Evolutionary conservation across 1,140 invertebrate species (phyloP).

Genomic region (Drosophila parabipectinata): DNA sequence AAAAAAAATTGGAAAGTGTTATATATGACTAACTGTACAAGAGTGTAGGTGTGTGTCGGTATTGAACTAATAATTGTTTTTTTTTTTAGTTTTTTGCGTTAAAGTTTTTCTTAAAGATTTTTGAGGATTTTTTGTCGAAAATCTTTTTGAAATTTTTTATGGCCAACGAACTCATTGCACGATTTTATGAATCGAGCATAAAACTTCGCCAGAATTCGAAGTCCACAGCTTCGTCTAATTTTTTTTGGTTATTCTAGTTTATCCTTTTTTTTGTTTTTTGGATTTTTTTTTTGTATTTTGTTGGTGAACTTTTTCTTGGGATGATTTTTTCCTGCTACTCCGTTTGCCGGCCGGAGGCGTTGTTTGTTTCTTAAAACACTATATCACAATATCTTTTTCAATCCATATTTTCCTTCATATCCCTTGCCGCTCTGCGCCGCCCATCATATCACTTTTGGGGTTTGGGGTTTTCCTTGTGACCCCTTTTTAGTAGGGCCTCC

Average conservation of each 20-base stretch:
- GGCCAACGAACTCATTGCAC: slow-evolving; percentile 68
- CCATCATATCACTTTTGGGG: slow-evolving; percentile 44
- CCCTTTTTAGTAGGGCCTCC: slow-evolving; percentile 89
- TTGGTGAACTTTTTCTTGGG: slow-evolving; percentile 4
- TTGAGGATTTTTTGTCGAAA: slow-evolving; percentile 13
- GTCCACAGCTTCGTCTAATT: slow-evolving; percentile 5
- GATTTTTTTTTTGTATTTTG: not conserved
- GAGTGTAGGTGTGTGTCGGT: slow-evolving; percentile 21
- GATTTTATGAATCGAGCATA: slow-evolving; percentile 82
- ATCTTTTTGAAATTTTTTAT: slow-evolving; percentile 25
- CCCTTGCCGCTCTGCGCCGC: slow-evolving; percentile 64
- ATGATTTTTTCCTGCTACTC: slow-evolving; percentile 24
- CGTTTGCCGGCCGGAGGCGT: slow-evolving; percentile 70
- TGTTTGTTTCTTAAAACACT: slow-evolving; percentile 67
- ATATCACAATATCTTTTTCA: slow-evolving; percentile 71
- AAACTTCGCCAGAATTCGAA: slow-evolving; percentile 78
- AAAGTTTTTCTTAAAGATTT: slow-evolving; percentile 20
- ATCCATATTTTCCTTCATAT: not conserved
- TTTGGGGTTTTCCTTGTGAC: not conserved
- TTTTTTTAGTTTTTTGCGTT: slow-evolving; percentile 9
- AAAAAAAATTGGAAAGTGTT: slow-evolving; percentile 46
- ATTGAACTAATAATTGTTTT: slow-evolving; percentile 57
- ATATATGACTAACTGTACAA: slow-evolving; percentile 34
- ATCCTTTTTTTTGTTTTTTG: not conserved
- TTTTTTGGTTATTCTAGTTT: not conserved